Percentiles rank a stretch among this genome's conserved stretches.
phyloP scores from a whole-genome alignment of 2,113 vertebrate species.

The Campylomormyrus tamandua region DNA sequence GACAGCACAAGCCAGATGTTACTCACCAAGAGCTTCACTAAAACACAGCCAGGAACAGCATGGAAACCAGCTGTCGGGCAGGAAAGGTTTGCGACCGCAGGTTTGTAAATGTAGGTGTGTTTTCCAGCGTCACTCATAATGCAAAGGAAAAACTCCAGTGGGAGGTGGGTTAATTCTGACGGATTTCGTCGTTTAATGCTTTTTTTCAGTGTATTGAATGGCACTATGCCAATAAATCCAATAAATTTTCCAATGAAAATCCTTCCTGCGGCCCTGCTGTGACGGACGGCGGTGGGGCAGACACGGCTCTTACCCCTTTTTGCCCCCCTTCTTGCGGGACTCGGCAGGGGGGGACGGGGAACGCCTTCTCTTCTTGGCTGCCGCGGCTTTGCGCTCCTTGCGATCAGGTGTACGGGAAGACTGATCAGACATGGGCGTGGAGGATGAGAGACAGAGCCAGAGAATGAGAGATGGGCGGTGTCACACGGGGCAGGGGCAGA shows the following conservation, averaged over 20 bases:
- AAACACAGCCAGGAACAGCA: not conserved
- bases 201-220: not conserved
- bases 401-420: conserved; percentile 68
- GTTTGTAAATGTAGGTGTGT: not conserved
- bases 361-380: conserved; percentile 78
- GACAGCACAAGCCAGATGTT: not conserved
- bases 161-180: too few relatives aligned
- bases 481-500: not conserved
- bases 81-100: not conserved
- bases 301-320: conserved; percentile 73
- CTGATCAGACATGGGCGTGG: conserved; percentile 40
- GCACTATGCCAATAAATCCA: not conserved
- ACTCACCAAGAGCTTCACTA: not conserved
- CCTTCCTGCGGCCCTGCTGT: not conserved
- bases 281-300: too few relatives aligned
- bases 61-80: not conserved
- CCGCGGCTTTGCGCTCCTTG: conserved; percentile 74
- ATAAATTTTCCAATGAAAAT: too few relatives aligned
- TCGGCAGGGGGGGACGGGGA: conserved; percentile 83
- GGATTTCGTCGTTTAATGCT: not conserved
- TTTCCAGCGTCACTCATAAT: not conserved
- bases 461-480: conserved; percentile 12
- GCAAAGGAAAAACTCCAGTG: not conserved
- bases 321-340: conserved; percentile 81
- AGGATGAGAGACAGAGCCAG: conserved; percentile 23